Base-by-base conservation (phyloP, 2,797 vertebrate species). In the Schizopygopsis malacanthus region DNA sequence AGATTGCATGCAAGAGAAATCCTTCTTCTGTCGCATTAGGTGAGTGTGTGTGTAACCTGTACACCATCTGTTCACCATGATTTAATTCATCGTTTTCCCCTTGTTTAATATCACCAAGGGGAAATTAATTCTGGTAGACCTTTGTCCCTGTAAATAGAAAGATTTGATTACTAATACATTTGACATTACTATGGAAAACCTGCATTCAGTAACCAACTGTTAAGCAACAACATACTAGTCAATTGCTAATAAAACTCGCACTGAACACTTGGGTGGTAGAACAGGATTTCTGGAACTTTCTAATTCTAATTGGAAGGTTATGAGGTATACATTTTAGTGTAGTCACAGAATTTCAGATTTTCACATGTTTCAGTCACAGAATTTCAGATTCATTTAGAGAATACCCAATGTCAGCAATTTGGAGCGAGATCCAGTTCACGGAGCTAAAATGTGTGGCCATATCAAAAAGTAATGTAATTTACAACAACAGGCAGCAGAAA, bases 21-120 rank as follows among this genome's bases (percentile, higher is more conserved):
- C 98, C 33, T 99, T 99, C 92, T 99, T 99, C 91, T 99, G 98
- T 89, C 98, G 97, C 6, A 96, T 99, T 93, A 97, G 98, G 98
- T 98, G 91, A 93, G 95, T 92, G 69, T 69, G 9, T 80, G 33
- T 33, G 11, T 70, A 10, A 47, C 25, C 43, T 59, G 20, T 67
- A 20, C 16, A 50, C 79, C 82, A 85, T 81, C 87, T 84, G 83
- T 52, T 87, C 73, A 67, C 52, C 52, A 88, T 91, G 89, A 79
- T 79, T 93, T 80, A 33, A 78, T 88, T 87, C 52, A 86, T 87
- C 79, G 47, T 15, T 83, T 59, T 79, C 54, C n/a, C 69, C 20
- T 18, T 63, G 18, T 47, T 39, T 20, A 20, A 2, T 65, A 61
- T 72, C 39, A 59, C 39, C 78, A 18, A 3, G 6, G 15, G 52